phyloP scores from a whole-genome alignment of 1,140 invertebrate genomes.

The Cyrtorhinus lividipennis region DNA sequence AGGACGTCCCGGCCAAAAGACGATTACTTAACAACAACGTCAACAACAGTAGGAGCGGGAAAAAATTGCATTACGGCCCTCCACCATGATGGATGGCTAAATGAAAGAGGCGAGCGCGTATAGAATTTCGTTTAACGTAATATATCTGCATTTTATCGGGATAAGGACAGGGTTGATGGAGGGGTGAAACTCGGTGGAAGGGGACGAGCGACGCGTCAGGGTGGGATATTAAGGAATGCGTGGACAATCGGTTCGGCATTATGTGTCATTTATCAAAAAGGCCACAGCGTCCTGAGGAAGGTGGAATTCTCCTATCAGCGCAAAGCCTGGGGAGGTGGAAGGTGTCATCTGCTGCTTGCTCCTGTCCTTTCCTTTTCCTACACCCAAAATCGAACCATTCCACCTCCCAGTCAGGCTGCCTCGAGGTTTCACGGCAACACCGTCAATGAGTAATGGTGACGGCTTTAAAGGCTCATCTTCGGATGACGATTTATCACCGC shows the following conservation, averaged over 20 bases:
- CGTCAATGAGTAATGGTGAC: no score
- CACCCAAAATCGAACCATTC: no score
- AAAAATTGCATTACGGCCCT: slow-evolving; percentile 10
- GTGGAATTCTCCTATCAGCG: background rate
- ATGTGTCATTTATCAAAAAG: slow-evolving; percentile 17
- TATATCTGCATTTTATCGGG: slow-evolving; percentile 20
- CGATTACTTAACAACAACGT: slow-evolving; percentile 9
- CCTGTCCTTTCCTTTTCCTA: no score
- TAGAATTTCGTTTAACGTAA: slow-evolving; percentile 19
- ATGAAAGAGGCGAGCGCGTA: slow-evolving; percentile 12
- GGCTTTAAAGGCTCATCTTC: no score
- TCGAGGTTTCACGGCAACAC: no score
- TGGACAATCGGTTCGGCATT: slow-evolving; percentile 17
- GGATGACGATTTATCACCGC: no score
- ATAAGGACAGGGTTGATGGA: no score
- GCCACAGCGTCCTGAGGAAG: background rate
- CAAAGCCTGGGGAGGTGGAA: background rate
- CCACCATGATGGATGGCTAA: slow-evolving; percentile 15
- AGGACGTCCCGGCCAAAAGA: background rate
- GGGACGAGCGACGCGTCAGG: background rate
- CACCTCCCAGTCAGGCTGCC: no score
- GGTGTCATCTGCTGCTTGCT: background rate
- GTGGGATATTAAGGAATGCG: slow-evolving; percentile 2
- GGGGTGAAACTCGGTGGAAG: no score
- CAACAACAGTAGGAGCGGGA: slow-evolving; percentile 10